phyloP scores from a whole-genome alignment of 2,888 invertebrate genomes.

The Brenthis ino region DNA sequence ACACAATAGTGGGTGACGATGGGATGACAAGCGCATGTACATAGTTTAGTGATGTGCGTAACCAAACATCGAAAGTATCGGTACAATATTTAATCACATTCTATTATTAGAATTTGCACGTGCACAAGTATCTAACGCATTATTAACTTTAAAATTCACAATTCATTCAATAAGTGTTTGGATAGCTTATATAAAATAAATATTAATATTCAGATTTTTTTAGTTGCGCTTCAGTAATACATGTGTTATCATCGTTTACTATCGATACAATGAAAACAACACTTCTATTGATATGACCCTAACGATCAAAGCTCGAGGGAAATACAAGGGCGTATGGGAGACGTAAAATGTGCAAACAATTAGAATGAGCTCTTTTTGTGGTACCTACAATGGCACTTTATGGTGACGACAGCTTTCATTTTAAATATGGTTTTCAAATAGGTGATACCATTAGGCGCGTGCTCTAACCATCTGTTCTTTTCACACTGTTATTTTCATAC shows the following conservation, averaged over 20 bases:
- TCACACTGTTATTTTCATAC: slow-evolving; percentile 53
- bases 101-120: neutral
- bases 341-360: slow-evolving; percentile 80
- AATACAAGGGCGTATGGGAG: slow-evolving; percentile 49
- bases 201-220: no score
- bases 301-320: slow-evolving; percentile 29
- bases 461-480: slow-evolving; percentile 50
- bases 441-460: slow-evolving; percentile 53
- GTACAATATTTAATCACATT: neutral
- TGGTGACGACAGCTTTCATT: slow-evolving; percentile 68
- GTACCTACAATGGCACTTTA: slow-evolving; percentile 70
- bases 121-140: neutral
- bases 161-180: neutral
- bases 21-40: slow-evolving; percentile 35
- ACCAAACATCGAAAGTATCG: slow-evolving; percentile 45
- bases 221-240: neutral
- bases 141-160: neutral
- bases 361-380: slow-evolving; percentile 71
- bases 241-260: slow-evolving; percentile 6
- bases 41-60: slow-evolving; percentile 45
- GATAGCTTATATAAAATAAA: no score
- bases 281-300: slow-evolving; percentile 28
- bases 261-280: slow-evolving; percentile 24
- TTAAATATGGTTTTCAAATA: slow-evolving; percentile 50
- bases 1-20: slow-evolving; percentile 50